These are phyloP conservation scores for Drosophila kanekoi DNA, from an alignment of 2,888 invertebrate genomes.

Conservation along the genomic window DNA sequence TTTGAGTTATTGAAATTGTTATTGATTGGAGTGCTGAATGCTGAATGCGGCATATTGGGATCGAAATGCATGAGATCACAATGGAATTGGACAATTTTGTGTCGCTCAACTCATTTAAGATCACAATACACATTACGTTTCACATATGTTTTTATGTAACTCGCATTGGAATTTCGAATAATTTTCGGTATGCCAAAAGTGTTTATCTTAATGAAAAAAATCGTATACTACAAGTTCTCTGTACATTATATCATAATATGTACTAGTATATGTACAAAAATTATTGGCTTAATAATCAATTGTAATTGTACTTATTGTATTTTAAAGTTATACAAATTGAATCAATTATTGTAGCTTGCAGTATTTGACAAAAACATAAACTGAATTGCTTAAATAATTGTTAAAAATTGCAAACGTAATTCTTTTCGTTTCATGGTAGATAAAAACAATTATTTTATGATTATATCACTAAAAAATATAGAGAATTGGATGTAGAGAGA, in stretches of 20 bases:
- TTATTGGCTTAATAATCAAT: conserved; percentile 57
- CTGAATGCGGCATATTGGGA: conserved; percentile 53
- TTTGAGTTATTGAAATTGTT: conserved; percentile 42
- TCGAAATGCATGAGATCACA: conserved; percentile 62
- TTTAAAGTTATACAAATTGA: conserved; percentile 58
- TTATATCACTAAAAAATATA: conserved; percentile 19
- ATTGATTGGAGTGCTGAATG: conserved; percentile 42
- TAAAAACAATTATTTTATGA: conserved; percentile 34
- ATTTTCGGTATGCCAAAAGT: conserved; percentile 75
- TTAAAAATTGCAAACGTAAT: conserved; percentile 83
- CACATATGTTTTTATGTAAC: conserved; percentile 24
- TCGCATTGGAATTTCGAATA: conserved; percentile 54
- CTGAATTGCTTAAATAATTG: conserved; percentile 77
- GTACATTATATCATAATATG: conserved; percentile 42
- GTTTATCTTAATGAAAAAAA: conserved; percentile 83
- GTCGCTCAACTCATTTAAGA: conserved; percentile 48
- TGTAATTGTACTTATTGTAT: conserved; percentile 37
- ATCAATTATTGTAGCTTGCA: conserved; percentile 80
- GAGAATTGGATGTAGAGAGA: conserved; percentile 29
- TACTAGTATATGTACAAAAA: conserved; percentile 12
- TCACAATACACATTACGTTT: conserved; percentile 60
- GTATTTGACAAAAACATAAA: conserved; percentile 71
- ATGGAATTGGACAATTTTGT: conserved; percentile 31
- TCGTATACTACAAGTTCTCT: conserved; percentile 53
- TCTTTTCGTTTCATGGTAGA: conserved; percentile 36